Base-by-base conservation (phyloP, 2,888 invertebrate species). In the Zootermopsis nevadensis region DNA sequence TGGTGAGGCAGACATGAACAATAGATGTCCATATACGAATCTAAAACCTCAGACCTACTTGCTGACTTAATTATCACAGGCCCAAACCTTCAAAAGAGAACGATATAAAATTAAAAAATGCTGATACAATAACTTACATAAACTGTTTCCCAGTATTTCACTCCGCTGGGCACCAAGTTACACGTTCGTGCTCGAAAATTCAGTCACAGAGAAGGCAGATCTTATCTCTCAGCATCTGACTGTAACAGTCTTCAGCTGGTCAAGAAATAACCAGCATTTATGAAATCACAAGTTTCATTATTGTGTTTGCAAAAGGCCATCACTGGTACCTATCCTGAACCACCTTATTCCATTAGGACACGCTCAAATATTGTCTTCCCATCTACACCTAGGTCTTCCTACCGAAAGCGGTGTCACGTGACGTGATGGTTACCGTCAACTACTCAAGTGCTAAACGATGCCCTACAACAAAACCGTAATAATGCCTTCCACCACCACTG, bases 401-500 rank as follows among this genome's bases (percentile, higher is more conserved):
- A 2, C 42, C 42, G 12, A 48, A 0, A 48, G 48, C 15, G 48
- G 48, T 48, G 48, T 19, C 48, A 48, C 48, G 48, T 3, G 0
- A 1, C 15, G 15, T 19, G 6, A 10, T 38, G 38, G 38, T 10
- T 38, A 38, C 38, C 38, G 6, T 38, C 38, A 10, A 10, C 38
- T 38, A 38, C 10, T 38, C 38, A 48, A 48, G 19, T 48, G 48
- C 19, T 48, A 19, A 19, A 48, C 0, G 19, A 48, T 15, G 60
- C n/a, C n/a, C 60, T 8, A 60, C n/a, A 60, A 60, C 12, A n/a
- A 60, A n/a, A 60, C 60, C 60, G 60, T 60, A 27, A 10, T 8
- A 60, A 60, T 60, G 60, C 60, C n/a, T 60, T 60, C 60, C n/a
- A 60, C n/a, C n/a, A 15, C 60, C 60, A 60, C 27, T 60, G 60